A percentile compares a stretch with the other conserved stretches of the same genome.
phyloP scores from a whole-genome alignment of 2,113 vertebrate species.

The Pithys albifrons region DNA sequence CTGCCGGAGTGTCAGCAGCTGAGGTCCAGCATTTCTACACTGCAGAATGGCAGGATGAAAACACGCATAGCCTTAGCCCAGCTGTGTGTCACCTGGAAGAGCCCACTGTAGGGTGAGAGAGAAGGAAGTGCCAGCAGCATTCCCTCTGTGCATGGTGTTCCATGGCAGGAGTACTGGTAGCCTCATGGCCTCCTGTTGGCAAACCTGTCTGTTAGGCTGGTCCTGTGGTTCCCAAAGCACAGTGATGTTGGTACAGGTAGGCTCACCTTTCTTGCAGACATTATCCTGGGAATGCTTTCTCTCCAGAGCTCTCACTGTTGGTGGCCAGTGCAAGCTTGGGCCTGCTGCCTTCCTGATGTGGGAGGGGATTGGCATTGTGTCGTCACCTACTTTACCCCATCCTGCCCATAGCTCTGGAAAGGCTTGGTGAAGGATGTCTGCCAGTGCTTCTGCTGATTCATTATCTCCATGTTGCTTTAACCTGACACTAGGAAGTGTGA shows the following conservation, averaged over 20 bases:
- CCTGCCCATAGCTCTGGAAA: not conserved
- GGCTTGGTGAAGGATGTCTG: not conserved
- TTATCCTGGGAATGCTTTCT: not conserved
- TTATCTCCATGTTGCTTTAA: slow-evolving; percentile 20
- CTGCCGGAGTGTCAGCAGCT: not conserved
- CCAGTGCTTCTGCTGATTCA: slow-evolving; percentile 12
- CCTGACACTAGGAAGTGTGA: not conserved
- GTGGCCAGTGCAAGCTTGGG: not conserved
- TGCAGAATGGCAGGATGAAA: not conserved
- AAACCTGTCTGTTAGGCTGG: not conserved
- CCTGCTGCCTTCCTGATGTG: not conserved
- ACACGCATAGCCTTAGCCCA: not conserved
- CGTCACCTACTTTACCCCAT: not conserved
- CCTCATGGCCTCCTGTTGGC: not conserved
- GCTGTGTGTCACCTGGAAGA: not conserved
- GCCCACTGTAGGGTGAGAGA: not conserved
- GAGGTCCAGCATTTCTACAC: not conserved
- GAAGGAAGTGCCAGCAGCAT: not conserved
- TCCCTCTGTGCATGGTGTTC: not conserved
- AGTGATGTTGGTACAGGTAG: not conserved
- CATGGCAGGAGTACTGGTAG: not conserved
- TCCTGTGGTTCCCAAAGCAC: not conserved
- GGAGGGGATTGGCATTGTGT: fast-evolving
- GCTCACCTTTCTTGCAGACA: not conserved
- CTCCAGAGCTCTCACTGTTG: not conserved